These are phyloP conservation scores for Drosophila sordidula DNA, from an alignment of 2,888 invertebrate species.

Conservation along the genomic window DNA sequence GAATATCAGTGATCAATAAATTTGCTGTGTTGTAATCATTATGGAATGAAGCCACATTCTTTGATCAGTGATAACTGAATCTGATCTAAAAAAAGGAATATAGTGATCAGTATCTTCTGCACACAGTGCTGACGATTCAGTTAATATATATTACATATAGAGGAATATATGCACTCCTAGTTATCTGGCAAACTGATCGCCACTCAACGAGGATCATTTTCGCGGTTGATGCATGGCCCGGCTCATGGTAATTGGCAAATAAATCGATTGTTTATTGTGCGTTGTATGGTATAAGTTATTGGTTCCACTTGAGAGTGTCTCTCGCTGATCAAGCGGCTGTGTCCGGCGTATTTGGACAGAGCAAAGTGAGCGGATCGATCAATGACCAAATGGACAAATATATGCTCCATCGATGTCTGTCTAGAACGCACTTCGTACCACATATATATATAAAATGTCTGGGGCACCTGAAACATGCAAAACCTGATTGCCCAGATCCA, in stretches of 20 bases:
- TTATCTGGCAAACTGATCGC: conserved; percentile 17
- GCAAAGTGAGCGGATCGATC: conserved; percentile 62
- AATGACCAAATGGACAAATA: conserved; percentile 53
- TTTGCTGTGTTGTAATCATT: too few relatives aligned
- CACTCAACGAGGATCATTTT: conserved; percentile 18
- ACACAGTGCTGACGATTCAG: conserved; percentile 4
- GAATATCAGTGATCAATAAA: too few relatives aligned
- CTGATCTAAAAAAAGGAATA: neutral
- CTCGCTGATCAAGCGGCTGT: conserved; percentile 2
- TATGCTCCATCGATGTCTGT: conserved; percentile 45
- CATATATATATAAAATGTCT: neutral
- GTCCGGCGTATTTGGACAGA: conserved; percentile 44
- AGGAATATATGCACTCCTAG: conserved; percentile 5
- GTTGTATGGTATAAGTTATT: conserved; percentile 47
- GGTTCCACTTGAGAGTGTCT: conserved; percentile 45
- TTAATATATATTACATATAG: neutral
- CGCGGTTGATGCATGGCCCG: conserved; percentile 37
- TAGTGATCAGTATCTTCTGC: neutral
- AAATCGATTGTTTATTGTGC: conserved; percentile 62
- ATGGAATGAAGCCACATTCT: too few relatives aligned
- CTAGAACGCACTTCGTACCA: neutral
- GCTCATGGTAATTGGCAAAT: conserved; percentile 50
- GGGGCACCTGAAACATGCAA: conserved; percentile 31
- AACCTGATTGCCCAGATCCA: conserved; percentile 43
- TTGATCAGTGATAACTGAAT: too few relatives aligned